Evolutionary conservation across 2,113 vertebrate genomes (phyloP).

Genomic region (Macrotus californicus): DNA sequence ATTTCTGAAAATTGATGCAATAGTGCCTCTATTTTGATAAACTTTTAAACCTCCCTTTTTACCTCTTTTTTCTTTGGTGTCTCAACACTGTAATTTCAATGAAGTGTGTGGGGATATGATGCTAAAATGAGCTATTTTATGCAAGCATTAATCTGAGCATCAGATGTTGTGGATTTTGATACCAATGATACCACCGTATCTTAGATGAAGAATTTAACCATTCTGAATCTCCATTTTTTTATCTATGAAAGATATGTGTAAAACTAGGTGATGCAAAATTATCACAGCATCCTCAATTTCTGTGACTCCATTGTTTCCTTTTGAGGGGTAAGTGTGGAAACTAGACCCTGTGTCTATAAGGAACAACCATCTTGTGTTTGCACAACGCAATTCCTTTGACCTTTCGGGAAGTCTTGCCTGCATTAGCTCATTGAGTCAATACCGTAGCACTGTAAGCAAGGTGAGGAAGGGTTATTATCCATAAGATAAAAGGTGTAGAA

Average conservation of each 20-base stretch:
- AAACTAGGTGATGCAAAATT: background rate
- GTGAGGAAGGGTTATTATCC: background rate
- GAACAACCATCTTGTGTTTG: background rate
- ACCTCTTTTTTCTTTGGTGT: background rate
- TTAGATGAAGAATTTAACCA: background rate
- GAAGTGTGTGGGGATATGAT: background rate
- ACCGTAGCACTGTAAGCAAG: background rate
- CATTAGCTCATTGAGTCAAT: background rate
- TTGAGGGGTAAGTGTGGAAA: background rate
- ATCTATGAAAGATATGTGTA: background rate
- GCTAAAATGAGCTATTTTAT: background rate
- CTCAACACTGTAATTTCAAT: background rate
- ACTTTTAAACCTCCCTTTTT: background rate
- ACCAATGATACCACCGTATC: background rate
- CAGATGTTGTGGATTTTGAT: background rate
- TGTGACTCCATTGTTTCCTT: background rate
- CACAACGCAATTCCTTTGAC: background rate
- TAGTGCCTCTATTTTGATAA: background rate
- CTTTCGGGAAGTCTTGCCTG: background rate
- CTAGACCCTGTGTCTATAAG: background rate
- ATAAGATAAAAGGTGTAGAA: background rate
- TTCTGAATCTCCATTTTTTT: background rate
- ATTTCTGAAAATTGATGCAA: background rate
- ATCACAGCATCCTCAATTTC: background rate
- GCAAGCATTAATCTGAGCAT: background rate